These are phyloP conservation scores for Dryobota labecula DNA, from an alignment of 2,888 invertebrate species.

Conservation along the genomic window DNA sequence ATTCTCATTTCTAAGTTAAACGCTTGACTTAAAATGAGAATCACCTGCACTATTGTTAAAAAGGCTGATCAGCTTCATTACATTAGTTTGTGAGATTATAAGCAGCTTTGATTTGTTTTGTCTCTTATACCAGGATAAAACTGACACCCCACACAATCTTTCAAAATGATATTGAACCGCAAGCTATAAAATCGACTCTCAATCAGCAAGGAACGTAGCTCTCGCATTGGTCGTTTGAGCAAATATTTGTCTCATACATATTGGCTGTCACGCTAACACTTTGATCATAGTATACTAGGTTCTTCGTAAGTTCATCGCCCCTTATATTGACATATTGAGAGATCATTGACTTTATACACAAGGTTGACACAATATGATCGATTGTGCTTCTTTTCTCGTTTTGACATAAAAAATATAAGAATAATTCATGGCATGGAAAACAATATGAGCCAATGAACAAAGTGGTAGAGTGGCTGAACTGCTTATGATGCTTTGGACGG, in stretches of 20 bases:
- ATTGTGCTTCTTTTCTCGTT: neutral
- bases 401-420: neutral
- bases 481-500: too few relatives aligned
- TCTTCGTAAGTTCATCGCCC: slow-evolving; percentile 13
- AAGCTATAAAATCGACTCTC: slow-evolving; percentile 1
- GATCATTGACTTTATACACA: slow-evolving; percentile 14
- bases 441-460: too few relatives aligned
- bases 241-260: slow-evolving; percentile 31
- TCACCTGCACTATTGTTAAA: neutral
- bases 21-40: neutral
- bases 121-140: neutral
- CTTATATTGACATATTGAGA: slow-evolving; percentile 5
- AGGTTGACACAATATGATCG: slow-evolving; percentile 1
- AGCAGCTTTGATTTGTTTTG: neutral
- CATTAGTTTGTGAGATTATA: too few relatives aligned
- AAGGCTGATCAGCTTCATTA: neutral
- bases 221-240: neutral
- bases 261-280: slow-evolving; percentile 7
- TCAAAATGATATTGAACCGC: neutral
- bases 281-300: neutral
- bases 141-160: neutral
- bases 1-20: neutral
- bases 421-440: neutral
- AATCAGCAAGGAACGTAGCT: neutral
- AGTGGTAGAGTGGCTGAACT: too few relatives aligned